Percentiles rank a stretch among this genome's conserved stretches.
Evolutionary conservation across 1,140 invertebrate genomes (phyloP).

Genomic region (Mamestra configurata): DNA sequence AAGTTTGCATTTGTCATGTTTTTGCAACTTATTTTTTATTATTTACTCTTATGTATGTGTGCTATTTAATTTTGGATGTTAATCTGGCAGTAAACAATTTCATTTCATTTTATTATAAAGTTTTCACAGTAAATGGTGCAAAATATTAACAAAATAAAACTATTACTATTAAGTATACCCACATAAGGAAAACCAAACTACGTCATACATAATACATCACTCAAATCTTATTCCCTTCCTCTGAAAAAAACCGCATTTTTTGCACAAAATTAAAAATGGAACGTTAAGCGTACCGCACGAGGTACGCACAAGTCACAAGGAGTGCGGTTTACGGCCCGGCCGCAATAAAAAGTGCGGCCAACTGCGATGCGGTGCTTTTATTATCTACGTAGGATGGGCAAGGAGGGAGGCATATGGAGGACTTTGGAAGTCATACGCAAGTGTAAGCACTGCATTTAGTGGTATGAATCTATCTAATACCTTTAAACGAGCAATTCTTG

Average conservation of each 20-base stretch:
- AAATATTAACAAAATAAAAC: no score
- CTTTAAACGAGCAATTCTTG: no score
- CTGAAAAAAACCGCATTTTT: background rate
- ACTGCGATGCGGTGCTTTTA: background rate
- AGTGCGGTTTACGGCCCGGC: slow-evolving; percentile 18
- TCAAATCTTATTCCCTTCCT: background rate
- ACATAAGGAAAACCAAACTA: background rate
- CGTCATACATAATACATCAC: background rate
- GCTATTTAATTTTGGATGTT: no score
- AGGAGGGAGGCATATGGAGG: background rate
- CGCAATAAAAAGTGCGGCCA: slow-evolving; percentile 25
- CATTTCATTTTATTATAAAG: no score
- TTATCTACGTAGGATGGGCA: background rate
- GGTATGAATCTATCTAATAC: no score
- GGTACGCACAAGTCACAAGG: background rate
- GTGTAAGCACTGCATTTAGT: background rate
- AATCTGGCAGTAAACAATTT: no score
- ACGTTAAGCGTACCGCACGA: background rate
- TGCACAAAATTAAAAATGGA: slow-evolving; percentile 18
- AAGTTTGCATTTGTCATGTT: no score
- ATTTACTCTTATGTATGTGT: no score
- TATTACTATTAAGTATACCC: no score
- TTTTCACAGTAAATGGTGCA: no score
- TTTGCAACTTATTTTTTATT: no score
- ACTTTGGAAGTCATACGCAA: background rate